Evolutionary conservation across 2,797 vertebrate genomes (phyloP).

Genomic region (Peromyscus melanophrys): DNA sequence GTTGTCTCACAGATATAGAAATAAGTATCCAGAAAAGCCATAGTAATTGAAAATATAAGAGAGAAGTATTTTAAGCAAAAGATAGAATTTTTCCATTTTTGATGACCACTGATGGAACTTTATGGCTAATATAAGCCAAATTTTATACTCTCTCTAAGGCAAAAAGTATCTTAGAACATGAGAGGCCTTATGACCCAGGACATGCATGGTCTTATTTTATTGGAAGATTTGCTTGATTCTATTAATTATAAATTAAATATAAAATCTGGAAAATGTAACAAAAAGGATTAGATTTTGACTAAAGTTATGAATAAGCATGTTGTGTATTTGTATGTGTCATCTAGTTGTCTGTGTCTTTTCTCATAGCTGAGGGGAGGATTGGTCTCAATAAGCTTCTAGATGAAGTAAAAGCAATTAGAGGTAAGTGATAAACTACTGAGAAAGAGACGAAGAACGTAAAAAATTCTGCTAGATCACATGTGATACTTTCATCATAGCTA

Average conservation of each 20-base stretch:
- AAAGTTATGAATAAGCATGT: background rate
- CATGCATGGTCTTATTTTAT: background rate
- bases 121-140: background rate
- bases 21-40: background rate
- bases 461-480: background rate
- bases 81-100: background rate
- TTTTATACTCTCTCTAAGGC: background rate
- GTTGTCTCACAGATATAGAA: background rate
- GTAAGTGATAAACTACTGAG: conserved; percentile 15
- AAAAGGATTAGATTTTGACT: background rate
- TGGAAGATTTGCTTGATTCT: background rate
- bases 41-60: background rate
- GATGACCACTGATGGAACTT: background rate
- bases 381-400: background rate
- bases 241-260: conserved; percentile 1
- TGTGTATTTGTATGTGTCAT: background rate
- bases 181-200: background rate
- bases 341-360: conserved; percentile 5
- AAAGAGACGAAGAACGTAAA: background rate
- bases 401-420: background rate
- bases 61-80: background rate
- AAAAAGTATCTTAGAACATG: background rate
- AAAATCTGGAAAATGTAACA: background rate
- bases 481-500: background rate
- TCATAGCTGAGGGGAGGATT: conserved; percentile 32